phyloP scores from a whole-genome alignment of 2,888 invertebrate species.

The Malthinus seriepunctatus region DNA sequence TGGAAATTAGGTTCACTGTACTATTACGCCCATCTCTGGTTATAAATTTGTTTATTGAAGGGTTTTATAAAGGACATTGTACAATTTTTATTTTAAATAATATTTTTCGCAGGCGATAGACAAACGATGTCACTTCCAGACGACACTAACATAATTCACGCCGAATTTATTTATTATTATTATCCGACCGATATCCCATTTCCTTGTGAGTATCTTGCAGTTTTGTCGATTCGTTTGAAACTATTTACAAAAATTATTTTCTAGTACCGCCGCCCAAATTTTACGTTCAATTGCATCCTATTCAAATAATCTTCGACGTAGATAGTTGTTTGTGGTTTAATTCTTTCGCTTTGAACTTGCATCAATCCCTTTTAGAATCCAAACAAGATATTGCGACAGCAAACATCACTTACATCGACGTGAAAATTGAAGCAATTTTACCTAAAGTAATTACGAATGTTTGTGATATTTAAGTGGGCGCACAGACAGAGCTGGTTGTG shows the following conservation, averaged over 20 bases:
- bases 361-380: slow-evolving; percentile 69
- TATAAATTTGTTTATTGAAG: neutral
- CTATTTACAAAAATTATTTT: slow-evolving; percentile 40
- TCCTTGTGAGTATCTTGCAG: slow-evolving; percentile 68
- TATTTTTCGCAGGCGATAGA: slow-evolving; percentile 63
- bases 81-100: slow-evolving; percentile 6
- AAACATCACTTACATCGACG: slow-evolving; percentile 73
- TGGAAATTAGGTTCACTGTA: too few species aligned
- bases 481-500: neutral
- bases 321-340: slow-evolving; percentile 92
- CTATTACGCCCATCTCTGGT: too few species aligned
- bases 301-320: slow-evolving; percentile 85
- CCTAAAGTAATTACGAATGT: slow-evolving; percentile 69
- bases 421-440: slow-evolving; percentile 90
- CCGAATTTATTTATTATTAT: slow-evolving; percentile 95
- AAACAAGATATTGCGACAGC: slow-evolving; percentile 49
- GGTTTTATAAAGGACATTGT: too few species aligned
- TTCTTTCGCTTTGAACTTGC: slow-evolving; percentile 87
- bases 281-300: slow-evolving; percentile 89
- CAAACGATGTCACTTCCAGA: slow-evolving; percentile 84
- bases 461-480: too few species aligned
- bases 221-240: neutral
- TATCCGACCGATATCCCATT: slow-evolving; percentile 90
- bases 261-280: slow-evolving; percentile 93
- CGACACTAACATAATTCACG: slow-evolving; percentile 90